Evolutionary conservation across 37 sponge, comb jelly and placozoan genomes (phyloP).

Genomic region (Eunapius fragilis): DNA sequence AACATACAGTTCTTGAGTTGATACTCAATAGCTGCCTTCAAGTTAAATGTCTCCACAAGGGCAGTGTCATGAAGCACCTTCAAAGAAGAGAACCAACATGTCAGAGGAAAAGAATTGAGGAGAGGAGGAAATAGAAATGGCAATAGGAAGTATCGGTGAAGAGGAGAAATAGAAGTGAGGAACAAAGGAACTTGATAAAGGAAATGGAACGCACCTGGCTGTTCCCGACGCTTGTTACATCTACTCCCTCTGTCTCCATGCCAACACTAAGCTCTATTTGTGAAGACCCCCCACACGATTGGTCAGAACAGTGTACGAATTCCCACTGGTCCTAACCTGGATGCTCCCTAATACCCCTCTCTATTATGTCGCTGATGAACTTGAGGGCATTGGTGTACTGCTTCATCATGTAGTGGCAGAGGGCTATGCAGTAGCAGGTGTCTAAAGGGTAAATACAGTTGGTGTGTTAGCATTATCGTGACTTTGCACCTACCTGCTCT

Average conservation of each 20-base stretch:
- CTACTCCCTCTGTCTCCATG: constrained; percentile 94
- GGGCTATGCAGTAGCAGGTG: constrained; percentile 85
- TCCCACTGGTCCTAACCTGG: constrained; percentile 48
- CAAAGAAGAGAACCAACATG: not conserved
- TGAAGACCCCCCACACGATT: too few species aligned
- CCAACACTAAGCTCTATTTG: constrained; percentile 97
- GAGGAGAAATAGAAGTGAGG: not conserved
- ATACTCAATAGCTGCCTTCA: constrained; percentile 96
- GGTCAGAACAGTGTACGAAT: too few species aligned
- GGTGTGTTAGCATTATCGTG: not conserved
- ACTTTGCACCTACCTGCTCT: constrained; percentile 49
- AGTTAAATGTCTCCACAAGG: constrained; percentile 96
- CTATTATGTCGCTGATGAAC: constrained; percentile 94
- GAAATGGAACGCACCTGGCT: constrained; percentile 50
- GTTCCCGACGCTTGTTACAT: constrained; percentile 96
- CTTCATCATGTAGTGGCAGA: constrained; percentile 93
- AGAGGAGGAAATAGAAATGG: not conserved
- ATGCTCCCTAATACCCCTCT: constrained; percentile 92
- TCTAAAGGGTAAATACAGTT: not conserved
- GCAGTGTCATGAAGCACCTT: constrained; percentile 95
- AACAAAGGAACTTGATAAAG: not conserved
- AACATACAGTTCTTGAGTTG: constrained; percentile 94
- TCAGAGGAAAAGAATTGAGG: not conserved
- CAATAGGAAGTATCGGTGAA: not conserved
- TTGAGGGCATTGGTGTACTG: constrained; percentile 89